Percentiles rank a stretch among this genome's conserved stretches.
These are phyloP conservation scores for Cathartes aura DNA, from an alignment of 2,113 vertebrate genomes.

Conservation along the genomic window DNA sequence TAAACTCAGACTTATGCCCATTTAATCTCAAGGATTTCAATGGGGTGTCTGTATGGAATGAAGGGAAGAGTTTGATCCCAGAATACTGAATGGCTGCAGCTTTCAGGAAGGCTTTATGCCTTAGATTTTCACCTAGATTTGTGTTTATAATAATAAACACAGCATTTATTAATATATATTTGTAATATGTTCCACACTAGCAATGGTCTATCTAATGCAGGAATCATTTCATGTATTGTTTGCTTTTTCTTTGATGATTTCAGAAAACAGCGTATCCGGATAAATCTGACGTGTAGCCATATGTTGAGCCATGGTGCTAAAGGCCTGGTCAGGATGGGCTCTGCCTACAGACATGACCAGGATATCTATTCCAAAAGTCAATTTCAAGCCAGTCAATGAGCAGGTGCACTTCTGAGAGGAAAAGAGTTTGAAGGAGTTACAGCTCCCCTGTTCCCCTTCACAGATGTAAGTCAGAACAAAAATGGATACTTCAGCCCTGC, in stretches of 20 bases:
- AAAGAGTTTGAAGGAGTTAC: not conserved
- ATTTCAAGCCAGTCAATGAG: not conserved
- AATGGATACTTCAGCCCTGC: not conserved
- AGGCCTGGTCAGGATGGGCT: not conserved
- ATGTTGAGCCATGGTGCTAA: not conserved
- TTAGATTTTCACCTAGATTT: not conserved
- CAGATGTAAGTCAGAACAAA: not conserved
- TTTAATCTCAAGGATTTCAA: conserved; percentile 43
- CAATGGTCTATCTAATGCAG: not conserved
- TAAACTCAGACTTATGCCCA: conserved; percentile 6
- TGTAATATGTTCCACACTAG: not conserved
- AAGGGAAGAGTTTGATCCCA: conserved; percentile 6
- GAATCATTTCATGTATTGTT: not conserved
- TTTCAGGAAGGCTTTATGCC: not conserved
- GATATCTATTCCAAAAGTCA: not conserved
- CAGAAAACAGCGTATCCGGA: not conserved
- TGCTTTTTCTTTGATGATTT: not conserved
- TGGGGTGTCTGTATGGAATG: conserved; percentile 1
- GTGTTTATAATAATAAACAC: not conserved
- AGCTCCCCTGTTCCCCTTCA: not conserved
- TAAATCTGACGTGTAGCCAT: not conserved
- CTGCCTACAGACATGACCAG: not conserved
- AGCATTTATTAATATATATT: not conserved
- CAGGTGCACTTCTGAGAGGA: not conserved
- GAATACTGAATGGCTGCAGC: not conserved